Percentiles rank a stretch among this genome's conserved stretches.
phyloP scores from a whole-genome alignment of 2,113 vertebrate genomes.

The Embiotoca jacksoni region DNA sequence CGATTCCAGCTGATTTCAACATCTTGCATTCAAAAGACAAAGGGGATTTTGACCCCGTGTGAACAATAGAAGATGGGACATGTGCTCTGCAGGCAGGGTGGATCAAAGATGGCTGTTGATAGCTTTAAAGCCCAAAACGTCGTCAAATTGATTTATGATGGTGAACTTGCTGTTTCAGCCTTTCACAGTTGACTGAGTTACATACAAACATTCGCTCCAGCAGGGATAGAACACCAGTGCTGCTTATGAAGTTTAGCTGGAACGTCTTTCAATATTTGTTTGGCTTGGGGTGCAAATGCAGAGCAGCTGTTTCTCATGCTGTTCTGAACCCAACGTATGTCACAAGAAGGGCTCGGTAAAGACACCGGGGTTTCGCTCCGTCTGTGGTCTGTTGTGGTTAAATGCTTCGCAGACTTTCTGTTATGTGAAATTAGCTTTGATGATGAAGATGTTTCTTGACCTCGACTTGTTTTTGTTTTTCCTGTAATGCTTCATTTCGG shows the following conservation, averaged over 20 bases:
- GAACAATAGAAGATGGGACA: conserved; percentile 43
- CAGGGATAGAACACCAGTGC: conserved; percentile 24
- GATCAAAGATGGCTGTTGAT: conserved; percentile 61
- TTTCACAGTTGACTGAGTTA: conserved; percentile 47
- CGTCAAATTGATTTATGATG: conserved; percentile 56
- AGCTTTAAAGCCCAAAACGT: conserved; percentile 35
- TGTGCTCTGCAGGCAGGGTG: conserved; percentile 58
- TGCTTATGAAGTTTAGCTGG: conserved; percentile 49
- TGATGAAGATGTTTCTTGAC: conserved; percentile 18
- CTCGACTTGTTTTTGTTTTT: conserved; percentile 11
- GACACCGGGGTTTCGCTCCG: conserved; percentile 1
- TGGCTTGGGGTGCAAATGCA: conserved; percentile 58
- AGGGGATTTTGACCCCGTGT: conserved; percentile 4
- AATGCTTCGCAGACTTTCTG: conserved; percentile 22
- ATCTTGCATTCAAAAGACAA: conserved; percentile 24
- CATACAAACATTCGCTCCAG: conserved; percentile 46
- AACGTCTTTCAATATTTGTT: conserved; percentile 62
- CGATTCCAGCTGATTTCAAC: conserved; percentile 17
- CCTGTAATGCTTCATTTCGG: conserved; percentile 19
- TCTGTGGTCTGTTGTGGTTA: conserved; percentile 27
- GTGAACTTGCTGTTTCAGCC: conserved; percentile 44
- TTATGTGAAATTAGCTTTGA: conserved; percentile 27
- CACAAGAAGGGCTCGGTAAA: conserved; percentile 14
- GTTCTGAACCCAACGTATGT: conserved; percentile 51
- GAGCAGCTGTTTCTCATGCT: conserved; percentile 75